Conservation (phyloP, 2,113 vertebrate species). For the Turdus rufiventris region DNA sequence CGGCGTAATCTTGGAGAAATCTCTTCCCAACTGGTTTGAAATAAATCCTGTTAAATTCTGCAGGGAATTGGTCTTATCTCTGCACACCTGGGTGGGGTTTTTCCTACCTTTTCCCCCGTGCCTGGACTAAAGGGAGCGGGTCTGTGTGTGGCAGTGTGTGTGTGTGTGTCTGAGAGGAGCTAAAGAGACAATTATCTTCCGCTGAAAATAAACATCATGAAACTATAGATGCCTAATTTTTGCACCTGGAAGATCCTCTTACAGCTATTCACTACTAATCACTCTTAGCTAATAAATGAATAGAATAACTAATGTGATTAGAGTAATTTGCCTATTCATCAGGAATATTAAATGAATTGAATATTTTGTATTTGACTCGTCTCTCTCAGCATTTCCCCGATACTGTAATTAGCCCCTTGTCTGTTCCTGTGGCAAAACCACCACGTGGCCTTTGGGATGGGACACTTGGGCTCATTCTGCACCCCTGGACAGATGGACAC, state of each 20-base stretch:
- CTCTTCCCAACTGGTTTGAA: conserved; percentile 39
- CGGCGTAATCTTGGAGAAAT: conserved; percentile 27
- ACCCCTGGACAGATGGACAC: neutral
- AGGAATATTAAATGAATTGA: conserved; percentile 77
- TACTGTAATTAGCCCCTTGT: conserved; percentile 65
- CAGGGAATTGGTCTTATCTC: conserved; percentile 30
- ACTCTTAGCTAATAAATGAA: conserved; percentile 77
- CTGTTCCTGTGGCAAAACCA: neutral
- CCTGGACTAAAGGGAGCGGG: conserved; percentile 31
- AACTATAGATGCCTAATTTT: conserved; percentile 76
- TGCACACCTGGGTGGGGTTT: neutral
- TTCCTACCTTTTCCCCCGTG: neutral
- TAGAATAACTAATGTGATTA: conserved; percentile 80
- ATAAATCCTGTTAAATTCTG: conserved; percentile 42
- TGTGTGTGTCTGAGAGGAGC: conserved; percentile 47
- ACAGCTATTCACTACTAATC: conserved; percentile 74
- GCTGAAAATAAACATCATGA: conserved; percentile 78
- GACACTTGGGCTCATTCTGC: neutral
- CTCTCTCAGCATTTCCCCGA: conserved; percentile 66
- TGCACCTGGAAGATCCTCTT: conserved; percentile 74
- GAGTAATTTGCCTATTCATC: conserved; percentile 75
- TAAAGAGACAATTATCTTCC: conserved; percentile 71
- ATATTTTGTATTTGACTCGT: conserved; percentile 70
- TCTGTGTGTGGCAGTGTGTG: neutral
- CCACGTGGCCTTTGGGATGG: neutral